Evolutionary conservation across 2,113 vertebrate genomes (phyloP), one percentile per base, ranked within the genome.

Genomic region (Puntigrus tetrazona): DNA sequence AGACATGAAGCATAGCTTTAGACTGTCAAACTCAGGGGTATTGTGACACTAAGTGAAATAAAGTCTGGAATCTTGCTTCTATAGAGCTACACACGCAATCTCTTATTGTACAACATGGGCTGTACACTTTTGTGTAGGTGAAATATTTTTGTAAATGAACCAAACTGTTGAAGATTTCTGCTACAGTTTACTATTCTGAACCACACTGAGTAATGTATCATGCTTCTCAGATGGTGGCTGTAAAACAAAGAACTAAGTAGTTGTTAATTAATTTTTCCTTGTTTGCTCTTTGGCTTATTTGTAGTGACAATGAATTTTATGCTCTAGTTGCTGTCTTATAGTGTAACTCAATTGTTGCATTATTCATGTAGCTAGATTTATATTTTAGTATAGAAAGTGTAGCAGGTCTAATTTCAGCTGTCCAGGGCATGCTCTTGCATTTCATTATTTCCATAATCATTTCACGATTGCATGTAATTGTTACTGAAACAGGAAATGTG

Each of bases 401-500:
- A n/a, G 20, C 65, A 38, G 18, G 65, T 78, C 34, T 27, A 18
- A 29, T 63, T 45, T 29, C 38, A 61, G 10, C 36, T 6, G 22
- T 41, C 11, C 13, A 6, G n/a, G 18, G 29, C 14, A 76, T 55
- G 20, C 27, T 76, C 74, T 20, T 18, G n/a, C 8, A n/a, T 78
- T 61, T 67, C 16, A 43, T 67, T 10, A 67, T 31, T 80, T 27
- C n/a, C 27, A 65, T 13, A 67, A 63, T 67, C 27, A 34, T 45
- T 81, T 29, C 38, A 45, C 18, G 27, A 34, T 41, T 59, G 13
- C 50, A 27, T 59, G 14, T 59, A 67, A 67, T 13, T 47, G 59
- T 25, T 34, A 27, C 63, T 85, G 38, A 83, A 87, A 83, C 81
- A 76, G 84, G 81, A 85, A 73, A 83, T 87, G 1, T 73, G 57